phyloP scores from a whole-genome alignment of 53 echinoderm and acorn worm species.

The Holothuria leucospilota region DNA sequence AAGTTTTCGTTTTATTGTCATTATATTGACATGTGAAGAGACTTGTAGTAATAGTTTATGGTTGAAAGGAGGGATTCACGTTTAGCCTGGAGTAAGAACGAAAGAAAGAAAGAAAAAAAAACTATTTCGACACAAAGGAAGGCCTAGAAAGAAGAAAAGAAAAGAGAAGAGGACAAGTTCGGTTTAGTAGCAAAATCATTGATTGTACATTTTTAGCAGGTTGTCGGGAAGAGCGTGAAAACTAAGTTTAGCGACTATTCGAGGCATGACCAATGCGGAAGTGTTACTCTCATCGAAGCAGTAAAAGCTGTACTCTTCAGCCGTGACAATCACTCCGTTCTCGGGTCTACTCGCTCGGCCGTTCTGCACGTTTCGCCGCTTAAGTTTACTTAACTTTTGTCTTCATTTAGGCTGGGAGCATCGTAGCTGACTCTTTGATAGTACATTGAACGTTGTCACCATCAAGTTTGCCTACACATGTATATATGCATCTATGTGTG shows the following conservation, averaged over 20 bases:
- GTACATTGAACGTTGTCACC: slow-evolving; percentile 22
- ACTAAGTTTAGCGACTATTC: neutral
- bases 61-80: no score
- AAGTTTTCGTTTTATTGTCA: no score
- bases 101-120: neutral
- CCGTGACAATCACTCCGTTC: slow-evolving; percentile 27
- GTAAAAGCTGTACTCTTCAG: no score
- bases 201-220: neutral
- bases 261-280: slow-evolving; percentile 9
- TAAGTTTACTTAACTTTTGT: slow-evolving; percentile 42
- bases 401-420: slow-evolving; percentile 20
- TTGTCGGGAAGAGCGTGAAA: neutral
- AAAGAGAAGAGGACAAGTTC: neutral
- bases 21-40: no score
- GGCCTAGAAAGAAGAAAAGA: neutral
- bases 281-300: no score
- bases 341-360: neutral
- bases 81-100: no score
- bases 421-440: neutral
- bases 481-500: neutral
- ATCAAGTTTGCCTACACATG: neutral
- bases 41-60: no score
- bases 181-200: neutral
- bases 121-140: neutral
- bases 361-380: slow-evolving; percentile 30